phyloP scores from a whole-genome alignment of 2,113 vertebrate genomes.

The Baryphthengus martii region DNA sequence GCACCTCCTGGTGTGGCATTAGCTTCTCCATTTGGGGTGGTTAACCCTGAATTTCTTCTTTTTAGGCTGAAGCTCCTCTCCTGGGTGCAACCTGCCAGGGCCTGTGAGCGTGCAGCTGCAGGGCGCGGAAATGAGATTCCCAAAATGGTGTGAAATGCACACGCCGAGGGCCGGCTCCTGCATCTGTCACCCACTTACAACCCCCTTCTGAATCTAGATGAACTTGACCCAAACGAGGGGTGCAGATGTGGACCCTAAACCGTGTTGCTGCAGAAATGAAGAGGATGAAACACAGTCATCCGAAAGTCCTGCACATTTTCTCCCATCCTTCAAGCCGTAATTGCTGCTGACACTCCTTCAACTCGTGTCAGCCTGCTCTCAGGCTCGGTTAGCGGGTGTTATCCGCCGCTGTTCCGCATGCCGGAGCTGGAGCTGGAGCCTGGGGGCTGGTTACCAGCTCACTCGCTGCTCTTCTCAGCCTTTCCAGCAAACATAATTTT shows the following conservation, averaged over 20 bases:
- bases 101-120: rapidly evolving
- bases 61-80: background rate
- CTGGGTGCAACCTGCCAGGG: background rate
- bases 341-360: background rate
- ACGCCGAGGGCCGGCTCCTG: background rate
- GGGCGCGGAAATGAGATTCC: background rate
- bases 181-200: rapidly evolving
- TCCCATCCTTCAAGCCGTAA: background rate
- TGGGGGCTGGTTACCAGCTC: background rate
- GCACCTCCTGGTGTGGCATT: background rate
- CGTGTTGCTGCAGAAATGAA: rapidly evolving
- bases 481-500: background rate
- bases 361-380: rapidly evolving
- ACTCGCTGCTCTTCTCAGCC: background rate
- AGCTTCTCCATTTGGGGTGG: background rate
- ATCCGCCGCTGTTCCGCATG: rapidly evolving
- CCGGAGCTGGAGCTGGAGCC: background rate
- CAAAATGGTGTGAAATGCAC: rapidly evolving
- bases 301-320: background rate
- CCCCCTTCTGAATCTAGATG: rapidly evolving
- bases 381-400: rapidly evolving
- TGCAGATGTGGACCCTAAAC: rapidly evolving
- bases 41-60: background rate
- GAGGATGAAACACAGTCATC: rapidly evolving
- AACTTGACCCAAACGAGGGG: background rate